phyloP scores from a whole-genome alignment of 2,113 vertebrate species.

The Pelusios castaneus region DNA sequence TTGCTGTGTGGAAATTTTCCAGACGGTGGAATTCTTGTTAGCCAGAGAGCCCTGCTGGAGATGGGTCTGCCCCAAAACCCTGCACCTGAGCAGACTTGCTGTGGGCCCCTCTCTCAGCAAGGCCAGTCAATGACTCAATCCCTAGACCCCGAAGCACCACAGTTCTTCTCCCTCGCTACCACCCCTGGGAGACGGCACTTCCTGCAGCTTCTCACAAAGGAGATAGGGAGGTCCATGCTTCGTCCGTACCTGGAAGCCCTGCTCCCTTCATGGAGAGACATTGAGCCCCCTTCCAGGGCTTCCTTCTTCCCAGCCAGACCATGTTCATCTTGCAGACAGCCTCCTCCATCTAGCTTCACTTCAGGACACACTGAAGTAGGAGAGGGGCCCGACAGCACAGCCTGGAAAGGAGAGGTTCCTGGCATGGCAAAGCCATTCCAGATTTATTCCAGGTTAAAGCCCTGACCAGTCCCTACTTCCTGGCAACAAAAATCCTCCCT shows the following conservation, averaged over 20 bases:
- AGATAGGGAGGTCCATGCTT: not conserved
- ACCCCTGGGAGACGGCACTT: not conserved
- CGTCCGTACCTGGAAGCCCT: accelerated
- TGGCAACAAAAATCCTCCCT: too few species aligned
- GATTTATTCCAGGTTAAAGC: not conserved
- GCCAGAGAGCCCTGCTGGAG: not conserved
- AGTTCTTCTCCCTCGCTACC: not conserved
- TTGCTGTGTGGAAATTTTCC: not conserved
- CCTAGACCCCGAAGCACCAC: not conserved
- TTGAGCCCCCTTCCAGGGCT: not conserved
- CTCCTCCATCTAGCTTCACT: not conserved
- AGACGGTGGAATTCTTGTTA: not conserved
- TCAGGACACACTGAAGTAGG: not conserved
- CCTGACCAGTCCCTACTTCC: not conserved
- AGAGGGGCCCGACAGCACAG: not conserved
- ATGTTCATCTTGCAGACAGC: not conserved
- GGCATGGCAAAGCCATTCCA: not conserved
- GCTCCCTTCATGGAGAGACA: too few species aligned
- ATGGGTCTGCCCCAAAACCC: not conserved
- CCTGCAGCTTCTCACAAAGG: not conserved
- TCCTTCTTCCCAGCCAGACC: not conserved
- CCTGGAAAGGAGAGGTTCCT: too few species aligned
- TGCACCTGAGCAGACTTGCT: not conserved
- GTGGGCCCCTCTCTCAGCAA: not conserved
- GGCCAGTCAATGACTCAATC: too few species aligned